Conservation (phyloP, 2,888 invertebrate genomes). For the Julus scandinavius region DNA sequence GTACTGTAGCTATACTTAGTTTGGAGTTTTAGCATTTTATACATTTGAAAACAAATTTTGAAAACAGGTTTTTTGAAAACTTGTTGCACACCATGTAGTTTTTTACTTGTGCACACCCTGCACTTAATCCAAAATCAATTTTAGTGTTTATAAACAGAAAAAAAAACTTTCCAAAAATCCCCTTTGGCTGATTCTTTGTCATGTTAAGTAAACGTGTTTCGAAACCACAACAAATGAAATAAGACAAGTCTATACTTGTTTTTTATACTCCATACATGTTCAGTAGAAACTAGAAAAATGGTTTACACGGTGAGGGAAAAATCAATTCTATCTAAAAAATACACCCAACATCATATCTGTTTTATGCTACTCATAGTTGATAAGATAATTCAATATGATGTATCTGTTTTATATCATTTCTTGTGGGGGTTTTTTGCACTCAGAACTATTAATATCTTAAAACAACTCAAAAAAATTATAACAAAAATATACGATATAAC, state of each 20-base stretch:
- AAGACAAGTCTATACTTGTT: background rate
- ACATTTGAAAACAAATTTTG: too few relatives aligned
- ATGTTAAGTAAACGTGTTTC: background rate
- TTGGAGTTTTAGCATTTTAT: too few relatives aligned
- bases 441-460: too few relatives aligned
- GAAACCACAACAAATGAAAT: background rate
- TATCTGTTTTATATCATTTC: background rate
- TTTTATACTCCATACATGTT: too few relatives aligned
- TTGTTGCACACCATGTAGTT: too few relatives aligned
- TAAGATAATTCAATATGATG: background rate
- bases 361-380: background rate
- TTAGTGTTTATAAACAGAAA: background rate
- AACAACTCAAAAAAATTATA: too few relatives aligned
- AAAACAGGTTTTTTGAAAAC: too few relatives aligned
- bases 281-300: background rate
- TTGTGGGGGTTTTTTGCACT: too few relatives aligned
- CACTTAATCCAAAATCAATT: background rate
- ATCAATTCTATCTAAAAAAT: background rate
- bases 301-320: background rate
- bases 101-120: too few relatives aligned
- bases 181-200: conserved; percentile 4
- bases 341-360: background rate
- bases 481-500: too few relatives aligned
- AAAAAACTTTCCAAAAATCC: background rate
- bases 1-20: too few relatives aligned